Evolutionary conservation across 2,797 vertebrate genomes (phyloP), one percentile per base, ranked within the genome.

Genomic region (Amniataba percoides): DNA sequence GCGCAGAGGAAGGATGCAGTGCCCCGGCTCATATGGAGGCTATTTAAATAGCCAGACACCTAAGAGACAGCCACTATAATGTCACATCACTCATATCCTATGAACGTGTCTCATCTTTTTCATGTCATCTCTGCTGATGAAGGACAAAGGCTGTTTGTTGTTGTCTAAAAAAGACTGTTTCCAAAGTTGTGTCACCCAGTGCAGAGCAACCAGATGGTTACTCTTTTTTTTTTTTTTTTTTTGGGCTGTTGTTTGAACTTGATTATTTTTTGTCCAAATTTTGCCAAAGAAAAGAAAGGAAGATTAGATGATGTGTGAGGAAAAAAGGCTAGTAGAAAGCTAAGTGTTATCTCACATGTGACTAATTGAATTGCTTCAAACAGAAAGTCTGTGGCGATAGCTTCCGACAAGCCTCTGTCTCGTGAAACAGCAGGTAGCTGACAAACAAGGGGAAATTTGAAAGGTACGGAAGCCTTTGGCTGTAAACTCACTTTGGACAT

Each of bases 371-470:
- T 93, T 90, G 87, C 92, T 94, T 94, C 90, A 95, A 93, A 95
- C 91, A 79, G 85, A 87, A 92, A 94, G 92, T 92, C 88, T 93
- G 92, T 88, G 86, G 87, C 85, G 83, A 89, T 89, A 74, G 91
- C 93, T 93, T 94, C 92, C 93, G 92, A 95, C 93, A 94, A 94
- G 94, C 91, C 89, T 92, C 88, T 92, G 92, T 94, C 91, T 94
- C 89, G 63, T 94, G 93, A 95, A 96, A 95, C 94, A 95, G 95
- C 95, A 95, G 95, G 95, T 95, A 95, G 92, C 92, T 94, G 94
- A 95, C 94, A 95, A 95, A 95, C 93, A 94, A 92, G 90, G 84
- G 92, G 82, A 87, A 82, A 88, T 90, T 90, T 93, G 89, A 95
- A 94, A 92, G 88, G 83, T 92, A 91, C 82, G 88, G 89, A 94